Evolutionary conservation across 2,113 vertebrate genomes (phyloP), one percentile per base, ranked within the genome.

Genomic region (Crotalus horridus): DNA sequence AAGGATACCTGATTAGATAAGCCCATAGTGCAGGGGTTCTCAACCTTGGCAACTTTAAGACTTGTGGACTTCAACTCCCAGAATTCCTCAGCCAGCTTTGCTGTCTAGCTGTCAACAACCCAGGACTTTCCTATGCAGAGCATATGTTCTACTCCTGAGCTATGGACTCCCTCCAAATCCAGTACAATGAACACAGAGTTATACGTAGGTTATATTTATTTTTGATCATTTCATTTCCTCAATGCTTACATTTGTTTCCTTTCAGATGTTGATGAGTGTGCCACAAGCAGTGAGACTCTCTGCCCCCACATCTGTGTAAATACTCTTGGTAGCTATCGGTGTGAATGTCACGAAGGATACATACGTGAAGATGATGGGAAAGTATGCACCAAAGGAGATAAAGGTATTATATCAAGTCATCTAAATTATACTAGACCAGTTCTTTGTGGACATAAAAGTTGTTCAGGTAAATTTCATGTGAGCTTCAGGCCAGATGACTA

Each of bases 231-330:
- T 48, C 90, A 39, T 91, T 24, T 92, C 33, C 23, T 26, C 43
- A 7, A 0, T 2, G 0, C n/a, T 12, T 15, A 54, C 48, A 26
- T 92, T 29, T 21, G 33, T 93, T 90, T 95, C 12, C 94, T 95
- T 92, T 33, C 85, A 99, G 99, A 99, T 96, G 98, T 99, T 0
- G 98, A 99, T 0, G 99, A 99, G 95, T 99, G 99, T 88, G 97
- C 97, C 87, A 96, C 95, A 0, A 98, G 97, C 96, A 99, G 98
- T 0, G 96, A 95, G 94, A 98, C 98, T 0, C 96, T 98, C 0
- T 99, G 99, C 91, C 98, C 98, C 21, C 99, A 99, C 94, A 96
- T 98, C 96, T 99, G 99, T 89, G 11, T 99, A 95, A 99, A 99
- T 97, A 98, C 98, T 0, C 12, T 96, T 54, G 99, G 99, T 96